These are phyloP conservation scores for Eleutherodactylus coqui DNA, from an alignment of 2,797 vertebrate genomes.

Conservation along the genomic window DNA sequence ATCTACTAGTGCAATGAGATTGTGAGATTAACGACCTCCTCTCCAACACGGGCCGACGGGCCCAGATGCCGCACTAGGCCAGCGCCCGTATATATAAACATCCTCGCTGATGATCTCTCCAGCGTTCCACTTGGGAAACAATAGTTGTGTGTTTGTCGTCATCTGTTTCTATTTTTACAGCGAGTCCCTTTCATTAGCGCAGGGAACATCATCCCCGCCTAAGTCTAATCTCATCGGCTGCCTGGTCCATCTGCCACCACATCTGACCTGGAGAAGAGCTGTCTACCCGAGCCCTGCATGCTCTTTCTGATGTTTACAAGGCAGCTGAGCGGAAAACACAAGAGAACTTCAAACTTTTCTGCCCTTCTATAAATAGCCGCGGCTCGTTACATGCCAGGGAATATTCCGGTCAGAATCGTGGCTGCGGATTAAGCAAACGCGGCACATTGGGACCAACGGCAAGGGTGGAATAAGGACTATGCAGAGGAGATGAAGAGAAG, in stretches of 20 bases:
- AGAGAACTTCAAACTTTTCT: slow-evolving; percentile 28
- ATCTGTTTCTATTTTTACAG: slow-evolving; percentile 48
- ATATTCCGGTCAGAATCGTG: neutral
- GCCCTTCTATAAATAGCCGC: slow-evolving; percentile 27
- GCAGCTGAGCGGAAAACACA: slow-evolving; percentile 42
- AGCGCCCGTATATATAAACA: neutral
- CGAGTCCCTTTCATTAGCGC: slow-evolving; percentile 49
- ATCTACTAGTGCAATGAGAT: neutral
- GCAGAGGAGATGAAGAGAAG: neutral
- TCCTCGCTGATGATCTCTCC: neutral
- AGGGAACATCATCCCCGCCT: slow-evolving; percentile 14
- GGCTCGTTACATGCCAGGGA: slow-evolving; percentile 11
- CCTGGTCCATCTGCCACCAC: slow-evolving; percentile 49
- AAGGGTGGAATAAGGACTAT: neutral
- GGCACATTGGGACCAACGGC: neutral
- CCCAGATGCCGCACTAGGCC: neutral
- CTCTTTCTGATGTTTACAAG: slow-evolving; percentile 48
- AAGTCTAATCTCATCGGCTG: slow-evolving; percentile 52
- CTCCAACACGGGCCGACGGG: neutral
- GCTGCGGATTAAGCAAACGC: neutral
- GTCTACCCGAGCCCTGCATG: slow-evolving; percentile 37
- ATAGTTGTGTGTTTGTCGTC: slow-evolving; percentile 29
- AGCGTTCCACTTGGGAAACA: slow-evolving; percentile 10
- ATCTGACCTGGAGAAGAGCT: slow-evolving; percentile 55
- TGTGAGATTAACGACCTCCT: neutral